Evolutionary conservation across 2,888 invertebrate species (phyloP), one percentile per base, ranked within the genome.

Genomic region (Colostygia pectinataria): DNA sequence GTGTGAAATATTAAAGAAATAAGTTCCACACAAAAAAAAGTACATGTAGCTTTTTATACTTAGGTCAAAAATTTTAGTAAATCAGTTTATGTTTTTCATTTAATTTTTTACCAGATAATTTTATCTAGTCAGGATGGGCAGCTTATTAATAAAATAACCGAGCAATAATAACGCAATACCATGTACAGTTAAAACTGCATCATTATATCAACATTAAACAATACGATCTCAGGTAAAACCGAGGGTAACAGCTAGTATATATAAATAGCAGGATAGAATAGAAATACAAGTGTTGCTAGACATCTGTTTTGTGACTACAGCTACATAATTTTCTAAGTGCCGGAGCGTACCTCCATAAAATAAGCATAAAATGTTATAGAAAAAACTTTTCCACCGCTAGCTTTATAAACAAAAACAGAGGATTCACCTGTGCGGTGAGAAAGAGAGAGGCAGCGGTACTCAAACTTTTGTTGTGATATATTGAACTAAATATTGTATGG

Each of bases 341-440:
- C 37, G 27, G 32, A 59, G 57, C 57, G 48, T 54, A 57, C 53
- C 48, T 45, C 52, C 43, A 57, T 59, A 63, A 69, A 71, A 69
- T 59, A 66, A 62, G 61, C 55, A 53, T 63, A 63, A 66, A 66
- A 54, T 58, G 64, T 63, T 62, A 70, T 65, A 65, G 68, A 63
- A 66, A 68, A 28, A 56, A 55, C 40, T 53, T 52, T 52, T 29
- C 24, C 13, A 33, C 38, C 45, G 41, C 53, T 41, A 38, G 37
- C 29, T 53, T 42, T 46, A 45, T 46, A 42, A 58, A 61, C 65
- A 66, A 63, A 61, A 64, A 58, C 55, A 56, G 53, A 32, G 53
- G 56, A 56, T 60, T 58, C 53, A 49, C 58, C 60, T 54, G 52
- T 49, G 55, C 24, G 15, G 36, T 23, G 53, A 42, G 53, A 46